These are phyloP conservation scores for Palloptera scutellata DNA, from an alignment of 2,888 invertebrate genomes.

Conservation along the genomic window DNA sequence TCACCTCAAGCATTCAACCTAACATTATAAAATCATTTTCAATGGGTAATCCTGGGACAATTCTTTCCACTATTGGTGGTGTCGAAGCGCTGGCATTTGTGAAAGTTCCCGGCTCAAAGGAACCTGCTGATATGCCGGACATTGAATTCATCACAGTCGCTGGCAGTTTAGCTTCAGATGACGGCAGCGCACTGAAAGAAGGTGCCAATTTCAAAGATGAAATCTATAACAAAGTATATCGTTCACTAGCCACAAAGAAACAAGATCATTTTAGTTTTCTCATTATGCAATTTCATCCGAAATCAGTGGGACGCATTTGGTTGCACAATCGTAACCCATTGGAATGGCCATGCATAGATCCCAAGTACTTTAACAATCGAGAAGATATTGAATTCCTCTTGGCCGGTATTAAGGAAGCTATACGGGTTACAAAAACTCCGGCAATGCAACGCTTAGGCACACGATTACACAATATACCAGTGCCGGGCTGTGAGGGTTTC, in stretches of 20 bases:
- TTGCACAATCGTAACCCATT: constrained; percentile 72
- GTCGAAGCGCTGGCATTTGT: constrained; percentile 75
- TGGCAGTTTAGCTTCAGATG: constrained; percentile 72
- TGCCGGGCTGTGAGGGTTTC: constrained; percentile 66
- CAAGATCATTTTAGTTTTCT: constrained; percentile 70
- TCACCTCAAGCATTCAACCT: constrained; percentile 37
- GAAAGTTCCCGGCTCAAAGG: constrained; percentile 68
- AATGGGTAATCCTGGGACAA: constrained; percentile 60
- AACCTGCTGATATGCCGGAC: constrained; percentile 71
- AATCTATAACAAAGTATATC: constrained; percentile 68
- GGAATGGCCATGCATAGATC: constrained; percentile 70
- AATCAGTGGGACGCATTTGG: constrained; percentile 74
- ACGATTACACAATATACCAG: constrained; percentile 65
- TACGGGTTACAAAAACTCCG: constrained; percentile 68
- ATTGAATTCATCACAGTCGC: constrained; percentile 73
- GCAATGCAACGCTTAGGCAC: constrained; percentile 70
- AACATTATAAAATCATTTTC: constrained; percentile 44
- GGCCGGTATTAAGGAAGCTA: constrained; percentile 70
- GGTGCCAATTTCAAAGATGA: constrained; percentile 69
- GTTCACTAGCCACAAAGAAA: constrained; percentile 64
- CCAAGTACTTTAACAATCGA: constrained; percentile 68
- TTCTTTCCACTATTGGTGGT: constrained; percentile 68
- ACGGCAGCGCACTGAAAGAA: constrained; percentile 67
- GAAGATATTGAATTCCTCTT: constrained; percentile 67
- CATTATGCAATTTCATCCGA: constrained; percentile 77